These are phyloP conservation scores for Megaceryle alcyon DNA, from an alignment of 2,797 vertebrate species.

Conservation along the genomic window DNA sequence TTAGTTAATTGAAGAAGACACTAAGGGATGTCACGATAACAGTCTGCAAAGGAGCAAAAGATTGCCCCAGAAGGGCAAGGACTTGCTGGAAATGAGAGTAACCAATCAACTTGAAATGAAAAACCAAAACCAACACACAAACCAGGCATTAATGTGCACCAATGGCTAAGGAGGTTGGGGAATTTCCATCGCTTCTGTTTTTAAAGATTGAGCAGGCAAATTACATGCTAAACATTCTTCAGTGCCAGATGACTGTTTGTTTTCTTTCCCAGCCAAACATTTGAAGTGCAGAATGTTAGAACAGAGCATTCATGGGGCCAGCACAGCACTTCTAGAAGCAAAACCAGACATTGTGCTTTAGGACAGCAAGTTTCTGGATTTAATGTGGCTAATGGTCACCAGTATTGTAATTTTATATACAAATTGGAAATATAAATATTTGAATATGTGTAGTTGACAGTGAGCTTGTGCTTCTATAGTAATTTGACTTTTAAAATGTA, in stretches of 20 bases:
- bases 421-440: neutral
- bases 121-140: neutral
- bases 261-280: neutral
- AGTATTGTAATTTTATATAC: neutral
- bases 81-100: neutral
- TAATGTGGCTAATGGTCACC: neutral
- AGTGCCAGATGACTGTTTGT: neutral
- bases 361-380: neutral
- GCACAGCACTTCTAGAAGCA: neutral
- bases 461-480: neutral
- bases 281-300: neutral
- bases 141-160: neutral
- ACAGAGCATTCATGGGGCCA: neutral
- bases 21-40: neutral
- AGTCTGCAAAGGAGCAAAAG: neutral
- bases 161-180: neutral
- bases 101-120: neutral
- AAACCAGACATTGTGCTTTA: neutral
- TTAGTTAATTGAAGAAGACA: neutral
- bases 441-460: neutral
- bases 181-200: neutral
- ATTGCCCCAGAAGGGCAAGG: neutral
- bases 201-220: neutral
- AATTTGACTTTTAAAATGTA: neutral
- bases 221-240: neutral